Percentiles rank a stretch among this genome's conserved stretches.
These are phyloP conservation scores for Petroica traversi DNA, from an alignment of 2,113 vertebrate genomes.

Conservation along the genomic window DNA sequence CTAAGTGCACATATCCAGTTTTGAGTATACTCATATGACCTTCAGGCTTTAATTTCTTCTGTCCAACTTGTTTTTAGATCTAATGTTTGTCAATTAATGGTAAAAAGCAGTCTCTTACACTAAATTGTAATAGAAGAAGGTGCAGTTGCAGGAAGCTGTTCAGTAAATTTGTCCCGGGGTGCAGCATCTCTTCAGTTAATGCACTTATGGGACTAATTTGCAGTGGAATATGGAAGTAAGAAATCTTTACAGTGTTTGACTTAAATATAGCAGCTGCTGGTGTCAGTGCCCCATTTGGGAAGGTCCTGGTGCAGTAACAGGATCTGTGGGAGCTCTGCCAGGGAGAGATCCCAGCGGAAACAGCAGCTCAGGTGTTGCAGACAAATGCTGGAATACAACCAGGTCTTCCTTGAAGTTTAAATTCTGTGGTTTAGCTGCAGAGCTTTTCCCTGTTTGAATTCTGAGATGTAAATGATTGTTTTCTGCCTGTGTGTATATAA, in stretches of 20 bases:
- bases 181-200: neutral
- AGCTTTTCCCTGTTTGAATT: neutral
- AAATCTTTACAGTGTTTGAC: neutral
- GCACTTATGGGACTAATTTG: neutral
- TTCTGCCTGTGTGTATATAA: neutral
- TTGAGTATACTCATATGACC: neutral
- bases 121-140: neutral
- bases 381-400: neutral
- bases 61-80: neutral
- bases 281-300: neutral
- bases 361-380: rapidly evolving
- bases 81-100: neutral
- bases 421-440: neutral
- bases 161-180: neutral
- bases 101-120: neutral
- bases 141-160: neutral
- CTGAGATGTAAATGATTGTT: neutral
- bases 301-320: neutral
- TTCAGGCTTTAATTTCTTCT: neutral
- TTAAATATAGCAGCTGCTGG: neutral
- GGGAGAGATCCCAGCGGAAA: neutral
- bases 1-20: neutral
- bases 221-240: neutral
- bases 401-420: neutral
- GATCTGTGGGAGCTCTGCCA: neutral